These are phyloP conservation scores for Macaria notata DNA, from an alignment of 2,888 invertebrate species.

Conservation along the genomic window DNA sequence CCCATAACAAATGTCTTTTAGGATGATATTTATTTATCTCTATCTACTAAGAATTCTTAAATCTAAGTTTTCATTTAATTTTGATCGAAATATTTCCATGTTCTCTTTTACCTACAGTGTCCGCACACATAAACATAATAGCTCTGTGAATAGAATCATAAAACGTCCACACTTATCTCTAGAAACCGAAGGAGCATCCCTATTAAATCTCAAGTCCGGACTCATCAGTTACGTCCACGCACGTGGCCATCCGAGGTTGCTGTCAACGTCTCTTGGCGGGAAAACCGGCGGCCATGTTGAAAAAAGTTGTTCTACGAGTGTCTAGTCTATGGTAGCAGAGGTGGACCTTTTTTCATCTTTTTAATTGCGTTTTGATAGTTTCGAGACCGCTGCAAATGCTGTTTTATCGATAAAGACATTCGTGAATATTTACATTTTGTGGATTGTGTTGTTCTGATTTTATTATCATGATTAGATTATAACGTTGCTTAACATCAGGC, in stretches of 20 bases:
- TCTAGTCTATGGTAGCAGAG: conserved; percentile 35
- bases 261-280: conserved; percentile 59
- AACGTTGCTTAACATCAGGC: no score
- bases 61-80: no score
- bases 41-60: no score
- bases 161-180: conserved; percentile 18
- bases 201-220: conserved; percentile 39
- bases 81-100: no score
- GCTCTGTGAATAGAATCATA: conserved; percentile 10
- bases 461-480: no score
- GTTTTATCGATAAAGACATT: no score
- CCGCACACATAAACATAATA: conserved; percentile 9
- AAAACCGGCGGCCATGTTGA: conserved; percentile 64
- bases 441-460: no score
- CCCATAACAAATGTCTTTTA: no score
- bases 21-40: no score
- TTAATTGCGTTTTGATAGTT: conserved; percentile 39
- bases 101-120: conserved; percentile 5
- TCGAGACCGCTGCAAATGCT: neutral
- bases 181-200: conserved; percentile 36
- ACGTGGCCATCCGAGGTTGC: conserved; percentile 57
- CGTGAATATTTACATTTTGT: no score
- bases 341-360: conserved; percentile 39
- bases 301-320: conserved; percentile 61
- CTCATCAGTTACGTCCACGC: conserved; percentile 53